Percentiles rank a stretch among this genome's conserved stretches.
Conservation (phyloP, 2,113 vertebrate genomes). For the Taxidea taxus region DNA sequence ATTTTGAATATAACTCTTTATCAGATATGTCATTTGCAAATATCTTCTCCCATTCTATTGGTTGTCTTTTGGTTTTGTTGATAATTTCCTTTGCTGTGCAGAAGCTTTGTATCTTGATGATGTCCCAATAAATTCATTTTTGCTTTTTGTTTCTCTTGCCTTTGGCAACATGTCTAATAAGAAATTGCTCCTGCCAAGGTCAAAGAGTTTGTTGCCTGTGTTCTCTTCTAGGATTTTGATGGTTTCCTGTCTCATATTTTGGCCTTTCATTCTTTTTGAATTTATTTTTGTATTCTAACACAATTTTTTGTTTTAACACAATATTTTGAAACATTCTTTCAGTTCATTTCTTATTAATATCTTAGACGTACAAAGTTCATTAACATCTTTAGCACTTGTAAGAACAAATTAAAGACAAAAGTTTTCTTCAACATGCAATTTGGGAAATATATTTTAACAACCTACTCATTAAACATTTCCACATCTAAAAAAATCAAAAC, state of each 20-base stretch:
- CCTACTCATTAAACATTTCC: background rate
- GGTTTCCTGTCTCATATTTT: background rate
- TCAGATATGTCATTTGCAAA: background rate
- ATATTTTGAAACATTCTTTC: background rate
- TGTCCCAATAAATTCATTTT: background rate
- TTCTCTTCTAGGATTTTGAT: background rate
- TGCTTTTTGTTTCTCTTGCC: background rate
- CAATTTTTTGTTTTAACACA: background rate
- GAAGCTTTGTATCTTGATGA: background rate
- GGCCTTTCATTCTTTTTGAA: background rate
- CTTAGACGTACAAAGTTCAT: background rate
- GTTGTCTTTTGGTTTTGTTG: background rate
- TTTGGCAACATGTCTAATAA: background rate
- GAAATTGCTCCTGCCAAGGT: background rate
- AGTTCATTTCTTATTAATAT: background rate
- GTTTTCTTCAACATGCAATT: background rate
- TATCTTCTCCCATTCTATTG: background rate
- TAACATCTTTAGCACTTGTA: background rate
- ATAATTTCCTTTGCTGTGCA: background rate
- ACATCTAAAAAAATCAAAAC: background rate
- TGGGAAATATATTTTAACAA: background rate
- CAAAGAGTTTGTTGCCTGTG: background rate
- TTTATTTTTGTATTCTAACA: background rate
- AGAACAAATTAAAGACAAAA: background rate
- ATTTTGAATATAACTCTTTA: background rate